Evolutionary conservation across 2,113 vertebrate genomes (phyloP).

Genomic region (Helogale parvula): DNA sequence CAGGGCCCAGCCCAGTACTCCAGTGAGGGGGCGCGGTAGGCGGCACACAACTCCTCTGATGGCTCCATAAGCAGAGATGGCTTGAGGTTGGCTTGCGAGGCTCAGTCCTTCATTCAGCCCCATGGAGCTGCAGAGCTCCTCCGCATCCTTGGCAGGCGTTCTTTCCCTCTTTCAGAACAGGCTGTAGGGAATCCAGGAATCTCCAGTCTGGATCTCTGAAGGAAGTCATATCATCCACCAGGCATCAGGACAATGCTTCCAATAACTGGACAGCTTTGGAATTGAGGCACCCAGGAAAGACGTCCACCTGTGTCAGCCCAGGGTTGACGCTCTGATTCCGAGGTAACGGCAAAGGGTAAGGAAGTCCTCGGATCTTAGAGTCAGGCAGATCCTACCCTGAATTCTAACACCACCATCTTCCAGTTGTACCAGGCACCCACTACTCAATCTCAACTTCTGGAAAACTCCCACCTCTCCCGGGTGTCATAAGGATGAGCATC

Average conservation of each 20-base stretch:
- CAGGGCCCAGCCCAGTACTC: not conserved
- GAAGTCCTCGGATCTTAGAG: not conserved
- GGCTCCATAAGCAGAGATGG: not conserved
- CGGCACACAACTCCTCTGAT: rapidly evolving
- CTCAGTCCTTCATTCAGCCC: not conserved
- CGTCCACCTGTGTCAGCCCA: not conserved
- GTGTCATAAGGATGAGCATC: not conserved
- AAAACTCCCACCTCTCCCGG: not conserved
- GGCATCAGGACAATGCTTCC: not conserved
- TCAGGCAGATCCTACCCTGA: not conserved
- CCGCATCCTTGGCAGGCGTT: too few species aligned
- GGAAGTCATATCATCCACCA: not conserved
- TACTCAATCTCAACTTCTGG: not conserved
- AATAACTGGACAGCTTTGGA: not conserved
- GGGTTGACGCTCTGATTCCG: not conserved
- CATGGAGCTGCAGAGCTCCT: not conserved
- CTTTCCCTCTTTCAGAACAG: not conserved
- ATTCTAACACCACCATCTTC: not conserved
- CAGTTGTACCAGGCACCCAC: not conserved
- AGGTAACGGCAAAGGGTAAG: not conserved
- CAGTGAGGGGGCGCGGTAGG: not conserved
- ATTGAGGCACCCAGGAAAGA: not conserved
- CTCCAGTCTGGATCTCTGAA: not conserved
- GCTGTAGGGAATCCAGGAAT: not conserved
- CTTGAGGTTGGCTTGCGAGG: not conserved